Evolutionary conservation across 1,140 invertebrate genomes (phyloP), one percentile per base, ranked within the genome.

Genomic region (Polypedilum pembai): DNA sequence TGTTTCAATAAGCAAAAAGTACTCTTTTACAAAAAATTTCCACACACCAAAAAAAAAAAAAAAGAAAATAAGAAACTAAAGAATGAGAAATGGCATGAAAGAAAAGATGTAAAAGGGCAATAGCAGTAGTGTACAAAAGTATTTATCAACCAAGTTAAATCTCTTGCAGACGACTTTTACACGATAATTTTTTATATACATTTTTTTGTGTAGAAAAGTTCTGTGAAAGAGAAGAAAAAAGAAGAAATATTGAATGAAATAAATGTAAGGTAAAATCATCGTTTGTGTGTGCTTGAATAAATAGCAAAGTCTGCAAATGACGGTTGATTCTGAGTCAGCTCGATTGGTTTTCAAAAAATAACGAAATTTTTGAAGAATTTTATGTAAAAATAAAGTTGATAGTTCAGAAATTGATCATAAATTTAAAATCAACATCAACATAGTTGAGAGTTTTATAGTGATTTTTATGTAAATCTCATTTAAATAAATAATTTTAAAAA

Each of bases 1-100:
- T 69, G 65, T 69, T 69, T 69, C 24, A 33, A 33, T 33, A 33
- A 69, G 45, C 45, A n/a, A 45, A 45, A 45, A 12, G n/a, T 56
- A 56, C 15, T 56, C 45, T n/a, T 15, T 56, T 56, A n/a, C 45
- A 56, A 56, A 56, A 33, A 33, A 33, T 33, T 56, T 56, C 45
- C 45, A 56, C n/a, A 56, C 15, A 12, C 10, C 40, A n/a, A n/a
- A n/a, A n/a, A n/a, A n/a, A n/a, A n/a, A n/a, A n/a, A n/a, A 33
- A 33, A 33, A 33, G 1, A 33, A 33, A 33, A 5, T 33, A 56
- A 12, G 45, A 56, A 12, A n/a, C 12, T 12, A 56, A 15, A 12
- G 45, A 56, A 56, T 56, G 45, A 56, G 45, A 56, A 56, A 56
- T 56, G 7, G n/a, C 12, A 56, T 56, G 12, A 56, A 56, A 56